These are phyloP conservation scores for Erythrocercus mccallii DNA, from an alignment of 2,113 vertebrate species.

Conservation along the genomic window DNA sequence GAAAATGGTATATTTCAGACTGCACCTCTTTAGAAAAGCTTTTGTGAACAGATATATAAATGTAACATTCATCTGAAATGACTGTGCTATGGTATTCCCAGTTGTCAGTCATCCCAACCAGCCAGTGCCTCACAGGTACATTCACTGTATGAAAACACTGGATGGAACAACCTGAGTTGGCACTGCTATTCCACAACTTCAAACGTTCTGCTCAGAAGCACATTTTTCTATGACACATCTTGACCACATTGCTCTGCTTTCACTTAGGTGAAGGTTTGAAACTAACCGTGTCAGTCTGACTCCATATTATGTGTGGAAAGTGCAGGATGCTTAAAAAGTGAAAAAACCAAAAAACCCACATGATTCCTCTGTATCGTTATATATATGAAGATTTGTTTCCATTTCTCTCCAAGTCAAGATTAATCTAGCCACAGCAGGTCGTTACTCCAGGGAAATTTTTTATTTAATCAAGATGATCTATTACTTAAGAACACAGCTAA, in stretches of 20 bases:
- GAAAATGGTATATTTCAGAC: not conserved
- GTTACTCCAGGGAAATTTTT: not conserved
- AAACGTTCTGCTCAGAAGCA: not conserved
- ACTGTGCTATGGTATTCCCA: not conserved
- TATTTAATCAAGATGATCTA: not conserved
- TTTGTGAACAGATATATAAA: not conserved
- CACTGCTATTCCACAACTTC: not conserved
- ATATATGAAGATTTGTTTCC: not conserved
- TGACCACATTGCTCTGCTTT: not conserved
- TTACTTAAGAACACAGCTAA: not conserved
- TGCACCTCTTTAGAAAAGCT: not conserved
- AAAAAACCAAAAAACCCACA: not conserved
- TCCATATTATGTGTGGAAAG: not conserved
- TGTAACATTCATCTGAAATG: not conserved
- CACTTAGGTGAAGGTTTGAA: not conserved
- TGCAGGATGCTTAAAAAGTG: not conserved
- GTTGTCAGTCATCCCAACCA: not conserved
- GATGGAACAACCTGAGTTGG: not conserved
- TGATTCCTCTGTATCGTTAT: fast-evolving
- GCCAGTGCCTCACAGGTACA: not conserved
- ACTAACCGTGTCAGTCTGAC: not conserved
- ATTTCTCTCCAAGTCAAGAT: not conserved
- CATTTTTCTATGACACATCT: not conserved
- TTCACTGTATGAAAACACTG: not conserved
- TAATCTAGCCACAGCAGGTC: not conserved